phyloP scores from a whole-genome alignment of 2,888 invertebrate genomes.

The Diaphora mendica region DNA sequence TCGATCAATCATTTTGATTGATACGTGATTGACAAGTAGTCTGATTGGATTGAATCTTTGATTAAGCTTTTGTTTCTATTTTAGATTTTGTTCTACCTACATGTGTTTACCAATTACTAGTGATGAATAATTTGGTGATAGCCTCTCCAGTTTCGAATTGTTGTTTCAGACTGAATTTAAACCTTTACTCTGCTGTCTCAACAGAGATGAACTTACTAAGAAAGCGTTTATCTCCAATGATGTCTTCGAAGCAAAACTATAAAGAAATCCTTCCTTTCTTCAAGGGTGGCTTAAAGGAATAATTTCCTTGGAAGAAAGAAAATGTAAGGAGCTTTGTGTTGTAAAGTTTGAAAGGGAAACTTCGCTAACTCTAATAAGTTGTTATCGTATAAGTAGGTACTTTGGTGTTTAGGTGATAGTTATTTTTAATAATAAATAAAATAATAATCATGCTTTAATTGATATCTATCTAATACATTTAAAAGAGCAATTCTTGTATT shows the following conservation, averaged over 20 bases:
- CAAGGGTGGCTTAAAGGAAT: not conserved
- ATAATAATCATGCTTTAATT: too few species aligned
- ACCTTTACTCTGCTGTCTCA: too few species aligned
- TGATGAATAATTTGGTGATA: not conserved
- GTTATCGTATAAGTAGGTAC: not conserved
- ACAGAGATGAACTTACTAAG: not conserved
- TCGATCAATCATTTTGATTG: constrained; percentile 57
- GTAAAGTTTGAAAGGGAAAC: not conserved
- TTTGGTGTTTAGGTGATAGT: not conserved
- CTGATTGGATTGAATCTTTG: constrained; percentile 34
- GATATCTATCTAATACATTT: too few species aligned
- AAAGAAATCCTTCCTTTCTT: not conserved
- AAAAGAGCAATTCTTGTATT: too few species aligned
- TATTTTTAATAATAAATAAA: too few species aligned
- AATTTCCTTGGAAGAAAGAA: not conserved
- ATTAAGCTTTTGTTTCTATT: constrained; percentile 7
- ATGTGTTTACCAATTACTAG: not conserved
- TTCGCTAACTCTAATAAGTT: not conserved
- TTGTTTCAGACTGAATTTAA: not conserved
- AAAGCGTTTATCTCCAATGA: not conserved
- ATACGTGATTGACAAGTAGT: constrained; percentile 49
- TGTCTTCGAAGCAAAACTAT: not conserved
- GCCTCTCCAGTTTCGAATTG: not conserved
- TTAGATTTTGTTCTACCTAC: not conserved
- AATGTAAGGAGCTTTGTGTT: not conserved